Percentiles rank a stretch among this genome's conserved stretches.
Evolutionary conservation across 2,888 invertebrate genomes (phyloP).

Genomic region (Prosapia bicincta): DNA sequence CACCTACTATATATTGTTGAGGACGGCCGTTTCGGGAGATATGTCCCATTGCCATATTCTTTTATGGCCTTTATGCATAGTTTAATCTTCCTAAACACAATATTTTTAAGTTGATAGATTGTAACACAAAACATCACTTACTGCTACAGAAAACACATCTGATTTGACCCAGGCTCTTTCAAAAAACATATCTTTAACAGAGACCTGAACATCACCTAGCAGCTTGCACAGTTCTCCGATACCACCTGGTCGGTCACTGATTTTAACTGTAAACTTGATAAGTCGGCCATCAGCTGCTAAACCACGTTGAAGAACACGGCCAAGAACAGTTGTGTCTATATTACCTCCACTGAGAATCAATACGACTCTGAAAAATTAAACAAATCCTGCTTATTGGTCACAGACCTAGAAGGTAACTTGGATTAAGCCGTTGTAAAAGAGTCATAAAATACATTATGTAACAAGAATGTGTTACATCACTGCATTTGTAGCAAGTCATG

Average conservation of each 20-base stretch:
- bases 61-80: too few relatives aligned
- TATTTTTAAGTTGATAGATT: too few relatives aligned
- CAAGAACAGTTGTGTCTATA: constrained; percentile 88
- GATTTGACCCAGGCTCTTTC: constrained; percentile 93
- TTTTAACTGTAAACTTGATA: constrained; percentile 70
- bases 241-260: constrained; percentile 84
- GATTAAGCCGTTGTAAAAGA: too few relatives aligned
- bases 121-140: constrained; percentile 43
- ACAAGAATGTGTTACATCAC: too few relatives aligned
- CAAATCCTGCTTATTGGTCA: too few relatives aligned
- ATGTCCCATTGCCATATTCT: too few relatives aligned
- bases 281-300: constrained; percentile 81
- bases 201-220: constrained; percentile 73
- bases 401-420: too few relatives aligned
- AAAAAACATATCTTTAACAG: constrained; percentile 93
- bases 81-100: too few relatives aligned
- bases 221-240: constrained; percentile 79
- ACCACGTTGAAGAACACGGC: constrained; percentile 82
- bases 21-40: too few relatives aligned
- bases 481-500: too few relatives aligned
- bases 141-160: constrained; percentile 79
- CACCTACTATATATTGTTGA: too few relatives aligned
- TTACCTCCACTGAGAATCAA: constrained; percentile 84
- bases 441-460: too few relatives aligned
- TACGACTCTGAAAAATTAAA: constrained; percentile 75